A percentile compares a stretch with the other conserved stretches of the same genome.
phyloP scores from a whole-genome alignment of 2,888 invertebrate species.

The Pecten maximus region DNA sequence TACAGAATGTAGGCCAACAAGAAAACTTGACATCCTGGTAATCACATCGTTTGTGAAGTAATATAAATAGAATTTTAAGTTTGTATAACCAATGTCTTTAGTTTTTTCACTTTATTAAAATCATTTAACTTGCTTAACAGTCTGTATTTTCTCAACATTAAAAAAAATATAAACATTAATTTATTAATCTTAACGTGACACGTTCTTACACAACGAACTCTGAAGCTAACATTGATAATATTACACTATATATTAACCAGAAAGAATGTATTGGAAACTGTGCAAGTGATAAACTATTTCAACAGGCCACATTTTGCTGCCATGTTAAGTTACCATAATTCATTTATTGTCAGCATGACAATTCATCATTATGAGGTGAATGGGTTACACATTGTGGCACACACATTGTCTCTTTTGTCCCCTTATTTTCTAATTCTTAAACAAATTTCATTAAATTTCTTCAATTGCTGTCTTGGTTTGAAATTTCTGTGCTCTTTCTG shows the following conservation, averaged over 20 bases:
- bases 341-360: neutral
- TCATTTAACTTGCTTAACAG: neutral
- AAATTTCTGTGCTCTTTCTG: too few relatives aligned
- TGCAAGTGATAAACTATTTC: neutral
- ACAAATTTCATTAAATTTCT: too few relatives aligned
- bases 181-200: neutral
- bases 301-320: neutral
- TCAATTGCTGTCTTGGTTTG: too few relatives aligned
- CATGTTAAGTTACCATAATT: neutral
- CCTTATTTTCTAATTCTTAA: too few relatives aligned
- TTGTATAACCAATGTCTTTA: neutral
- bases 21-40: neutral
- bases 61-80: neutral
- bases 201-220: neutral
- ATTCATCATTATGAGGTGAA: neutral
- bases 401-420: too few relatives aligned
- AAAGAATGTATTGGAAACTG: neutral
- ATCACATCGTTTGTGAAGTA: neutral
- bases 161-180: neutral
- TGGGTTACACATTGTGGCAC: too few relatives aligned
- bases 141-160: constrained; percentile 5
- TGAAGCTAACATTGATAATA: neutral
- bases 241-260: too few relatives aligned
- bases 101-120: neutral
- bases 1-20: neutral